These are phyloP conservation scores for Empis stercorea DNA, from an alignment of 2,888 invertebrate species.

Conservation along the genomic window DNA sequence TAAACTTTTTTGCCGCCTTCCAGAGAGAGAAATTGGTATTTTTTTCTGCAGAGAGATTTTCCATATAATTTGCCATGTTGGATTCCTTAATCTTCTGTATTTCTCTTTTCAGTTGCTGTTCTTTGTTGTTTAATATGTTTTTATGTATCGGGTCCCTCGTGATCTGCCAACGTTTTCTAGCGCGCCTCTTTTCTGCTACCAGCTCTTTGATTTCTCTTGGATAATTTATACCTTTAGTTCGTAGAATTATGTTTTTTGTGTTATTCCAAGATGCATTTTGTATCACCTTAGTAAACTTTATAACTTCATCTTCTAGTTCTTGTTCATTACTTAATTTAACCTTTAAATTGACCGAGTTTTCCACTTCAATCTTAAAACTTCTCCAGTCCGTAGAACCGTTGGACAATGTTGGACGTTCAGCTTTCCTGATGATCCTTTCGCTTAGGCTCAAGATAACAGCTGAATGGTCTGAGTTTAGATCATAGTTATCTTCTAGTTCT, in stretches of 20 bases:
- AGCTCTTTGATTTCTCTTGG: background rate
- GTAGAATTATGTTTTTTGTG: no score
- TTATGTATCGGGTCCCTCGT: background rate
- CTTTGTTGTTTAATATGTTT: background rate
- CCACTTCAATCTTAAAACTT: background rate
- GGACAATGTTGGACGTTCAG: background rate
- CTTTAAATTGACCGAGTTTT: background rate
- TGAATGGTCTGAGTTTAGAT: slow-evolving; percentile 1
- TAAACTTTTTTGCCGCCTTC: background rate
- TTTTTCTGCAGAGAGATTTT: background rate
- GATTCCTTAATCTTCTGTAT: background rate
- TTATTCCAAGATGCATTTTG: background rate
- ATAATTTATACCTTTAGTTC: no score
- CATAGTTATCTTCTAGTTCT: background rate
- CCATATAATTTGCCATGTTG: background rate
- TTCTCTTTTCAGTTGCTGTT: background rate
- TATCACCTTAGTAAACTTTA: background rate
- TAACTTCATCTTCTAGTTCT: background rate
- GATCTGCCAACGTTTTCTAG: background rate
- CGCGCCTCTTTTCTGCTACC: background rate
- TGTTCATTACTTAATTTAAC: background rate
- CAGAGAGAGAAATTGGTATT: background rate
- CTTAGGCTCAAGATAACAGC: background rate
- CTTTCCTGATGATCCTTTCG: background rate
- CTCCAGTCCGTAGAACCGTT: background rate